Base-by-base conservation (phyloP, 2,113 vertebrate genomes). In the Grammomys dolichurus region DNA sequence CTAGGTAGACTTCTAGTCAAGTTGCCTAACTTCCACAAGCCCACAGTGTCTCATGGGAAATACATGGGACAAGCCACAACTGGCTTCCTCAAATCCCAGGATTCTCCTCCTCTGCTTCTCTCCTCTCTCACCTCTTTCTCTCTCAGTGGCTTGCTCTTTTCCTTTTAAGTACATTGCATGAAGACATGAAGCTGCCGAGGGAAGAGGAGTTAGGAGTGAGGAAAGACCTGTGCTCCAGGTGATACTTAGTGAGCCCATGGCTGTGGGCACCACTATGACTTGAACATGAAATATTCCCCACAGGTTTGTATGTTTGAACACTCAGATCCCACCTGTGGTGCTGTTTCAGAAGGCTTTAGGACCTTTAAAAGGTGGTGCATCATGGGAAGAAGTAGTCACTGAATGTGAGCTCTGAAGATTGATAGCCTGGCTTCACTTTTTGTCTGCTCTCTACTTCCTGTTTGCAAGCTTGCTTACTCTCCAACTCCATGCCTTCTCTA, bases 171-270 rank as follows among this genome's bases (percentile, higher is more conserved):
- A 7, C 72, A 36, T 20, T 20, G 1, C 0, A 4, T 0, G 13
- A 20, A 56, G 80, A 76, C 6, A 69, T 40, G 48, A 1, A 28
- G 87, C 65, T 60, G 56, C 1, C 8, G 40, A 67, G 43, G 40
- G 33, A 9, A 56, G 69, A 81, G 91, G 73, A 19, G 33, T 4
- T 16, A 7, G 65, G 56, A 36, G n/a, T 16, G 16, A 40, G 56
- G 0, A 14, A 3, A 69, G 73, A 3, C 28, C 22, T 1, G 5
- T 56, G 88, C 26, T 60, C 46, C 26, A 20, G 60, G 46, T 5
- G 8, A 46, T 0, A 19, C 58, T 26, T 0, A 24, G 1, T 1
- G n/a, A 90, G 51, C 40, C 1, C 0, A 0, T 0, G 3, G 48
- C 85, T 26, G 13, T 10, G 28, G 56, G 40, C 16, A 13, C 5